Evolutionary conservation across 2,113 vertebrate species (phyloP), one percentile per base, ranked within the genome.

Genomic region (Thinocorus orbignyianus): DNA sequence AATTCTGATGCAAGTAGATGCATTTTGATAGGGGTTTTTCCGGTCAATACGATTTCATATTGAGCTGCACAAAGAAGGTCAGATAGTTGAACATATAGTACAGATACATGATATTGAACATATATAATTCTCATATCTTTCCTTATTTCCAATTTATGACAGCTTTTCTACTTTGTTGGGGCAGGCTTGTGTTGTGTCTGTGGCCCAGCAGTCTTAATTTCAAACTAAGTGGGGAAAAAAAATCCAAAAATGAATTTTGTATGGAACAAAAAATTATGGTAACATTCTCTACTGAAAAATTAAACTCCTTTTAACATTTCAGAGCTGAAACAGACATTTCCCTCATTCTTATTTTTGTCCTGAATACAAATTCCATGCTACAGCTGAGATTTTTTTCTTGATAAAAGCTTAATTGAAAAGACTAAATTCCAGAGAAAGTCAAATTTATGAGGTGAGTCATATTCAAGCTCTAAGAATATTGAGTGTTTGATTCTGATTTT

Each of bases 391-490:
- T 44, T 52, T 41, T 60, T 82, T 93, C 42, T 62, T 81, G 39
- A 54, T 81, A 68, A 94, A 90, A 72, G 33, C 22, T 81, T 83
- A 88, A 81, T 80, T 73, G 30, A 77, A 92, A 90, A 86, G 46
- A 48, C 33, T 74, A 35, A 73, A 74, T 95, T 91, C 39, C 11
- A 11, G 46, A 86, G 28, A 85, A 95, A 70, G 13, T n/a, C 17
- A n/a, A 48, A 23, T 46, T 88, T 95, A 66, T 87, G 70, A 90
- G n/a, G 23, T 93, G 74, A 96, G 18, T 85, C 81, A 55, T 93
- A 77, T 82, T 62, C 46, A 61, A 93, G 31, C 22, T 83, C 64
- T 93, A 81, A 92, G 95, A 88, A 65, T 58, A 88, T 22, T 87
- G 74, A 48, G 4, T 58, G 7, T 70, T 81, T 93, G 46, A 71